phyloP scores from a whole-genome alignment of 2,888 invertebrate species.

The Melikaiella ostensackeni region DNA sequence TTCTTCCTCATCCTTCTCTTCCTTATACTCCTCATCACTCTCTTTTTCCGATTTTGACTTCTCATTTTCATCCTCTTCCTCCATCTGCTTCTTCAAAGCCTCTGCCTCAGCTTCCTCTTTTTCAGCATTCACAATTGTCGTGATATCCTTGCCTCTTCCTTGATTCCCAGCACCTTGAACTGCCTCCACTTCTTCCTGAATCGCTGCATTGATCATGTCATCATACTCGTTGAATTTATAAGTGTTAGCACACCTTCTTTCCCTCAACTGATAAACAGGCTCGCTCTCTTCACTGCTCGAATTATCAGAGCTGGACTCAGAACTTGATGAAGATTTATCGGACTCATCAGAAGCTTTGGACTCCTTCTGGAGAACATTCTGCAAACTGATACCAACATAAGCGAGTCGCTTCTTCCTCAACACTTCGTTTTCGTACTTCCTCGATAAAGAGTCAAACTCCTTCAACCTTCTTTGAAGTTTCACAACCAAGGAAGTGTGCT shows the following conservation, averaged over 20 bases:
- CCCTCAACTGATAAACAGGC: constrained; percentile 91
- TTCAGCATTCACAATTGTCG: constrained; percentile 89
- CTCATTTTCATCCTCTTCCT: constrained; percentile 77
- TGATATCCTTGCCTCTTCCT: constrained; percentile 93
- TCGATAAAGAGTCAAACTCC: constrained; percentile 87
- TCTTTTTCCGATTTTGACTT: constrained; percentile 67
- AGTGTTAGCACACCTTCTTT: constrained; percentile 88
- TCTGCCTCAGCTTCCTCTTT: constrained; percentile 81
- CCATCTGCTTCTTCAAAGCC: constrained; percentile 71
- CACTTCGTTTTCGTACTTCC: constrained; percentile 83
- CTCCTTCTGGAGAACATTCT: constrained; percentile 82
- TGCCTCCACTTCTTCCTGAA: constrained; percentile 86
- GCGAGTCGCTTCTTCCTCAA: constrained; percentile 84
- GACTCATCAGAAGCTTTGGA: constrained; percentile 66
- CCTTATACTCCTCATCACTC: constrained; percentile 74
- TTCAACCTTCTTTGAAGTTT: constrained; percentile 86
- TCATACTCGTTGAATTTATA: constrained; percentile 96
- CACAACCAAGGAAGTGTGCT: constrained; percentile 88
- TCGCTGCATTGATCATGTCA: constrained; percentile 95
- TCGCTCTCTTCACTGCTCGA: constrained; percentile 82
- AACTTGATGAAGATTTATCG: constrained; percentile 60
- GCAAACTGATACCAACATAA: constrained; percentile 86
- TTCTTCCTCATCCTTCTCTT: constrained; percentile 70
- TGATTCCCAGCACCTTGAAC: constrained; percentile 89
- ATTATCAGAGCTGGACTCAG: constrained; percentile 68